These are phyloP conservation scores for Opisthograptis luteolata DNA, from an alignment of 2,888 invertebrate species.

Conservation along the genomic window DNA sequence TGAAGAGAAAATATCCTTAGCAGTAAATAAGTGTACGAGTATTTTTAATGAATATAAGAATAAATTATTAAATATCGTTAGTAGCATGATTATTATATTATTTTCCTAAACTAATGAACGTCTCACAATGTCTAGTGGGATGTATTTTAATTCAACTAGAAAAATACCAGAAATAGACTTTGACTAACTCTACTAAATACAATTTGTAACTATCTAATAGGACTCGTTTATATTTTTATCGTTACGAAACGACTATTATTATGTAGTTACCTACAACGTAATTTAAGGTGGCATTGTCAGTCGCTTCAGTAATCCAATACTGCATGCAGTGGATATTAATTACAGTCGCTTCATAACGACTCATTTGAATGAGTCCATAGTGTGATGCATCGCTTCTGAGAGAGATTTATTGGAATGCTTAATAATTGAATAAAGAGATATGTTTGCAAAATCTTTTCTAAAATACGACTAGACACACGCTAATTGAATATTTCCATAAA, in stretches of 20 bases:
- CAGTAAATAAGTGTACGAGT: conserved; percentile 21
- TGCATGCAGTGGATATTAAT: too few relatives aligned
- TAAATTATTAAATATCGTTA: conserved; percentile 8
- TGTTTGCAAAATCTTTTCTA: conserved; percentile 59
- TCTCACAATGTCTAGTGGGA: conserved; percentile 1
- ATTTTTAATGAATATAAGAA: conserved; percentile 18
- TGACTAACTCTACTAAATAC: conserved; percentile 25
- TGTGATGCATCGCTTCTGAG: conserved; percentile 45
- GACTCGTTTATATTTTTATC: conserved; percentile 15
- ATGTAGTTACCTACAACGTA: too few relatives aligned
- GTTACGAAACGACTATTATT: not conserved
- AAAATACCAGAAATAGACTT: conserved; percentile 14
- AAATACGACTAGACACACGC: conserved; percentile 60
- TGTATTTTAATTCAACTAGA: conserved; percentile 7
- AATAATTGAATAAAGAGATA: conserved; percentile 70
- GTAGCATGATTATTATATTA: conserved; percentile 8
- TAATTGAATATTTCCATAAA: conserved; percentile 41
- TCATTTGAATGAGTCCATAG: conserved; percentile 28
- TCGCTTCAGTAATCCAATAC: too few relatives aligned
- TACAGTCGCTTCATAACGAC: conserved; percentile 7
- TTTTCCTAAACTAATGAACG: conserved; percentile 4
- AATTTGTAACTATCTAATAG: conserved; percentile 38
- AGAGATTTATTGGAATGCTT: conserved; percentile 75
- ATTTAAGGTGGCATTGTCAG: too few relatives aligned
- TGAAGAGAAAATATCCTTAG: conserved; percentile 28